Evolutionary conservation across 2,888 invertebrate species (phyloP).

Genomic region (Unio pictorum): DNA sequence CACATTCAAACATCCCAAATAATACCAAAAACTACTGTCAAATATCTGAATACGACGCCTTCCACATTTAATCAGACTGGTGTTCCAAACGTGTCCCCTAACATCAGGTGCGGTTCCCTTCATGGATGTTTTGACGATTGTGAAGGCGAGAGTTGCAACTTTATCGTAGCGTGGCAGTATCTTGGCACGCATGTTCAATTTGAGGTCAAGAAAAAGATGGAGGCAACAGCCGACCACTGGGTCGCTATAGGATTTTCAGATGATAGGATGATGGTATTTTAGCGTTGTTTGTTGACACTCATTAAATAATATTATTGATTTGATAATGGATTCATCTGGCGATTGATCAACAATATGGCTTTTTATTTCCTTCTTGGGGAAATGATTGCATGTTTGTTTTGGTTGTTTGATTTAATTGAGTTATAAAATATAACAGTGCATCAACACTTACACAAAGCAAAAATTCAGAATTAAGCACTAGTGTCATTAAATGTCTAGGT

Average conservation of each 20-base stretch:
- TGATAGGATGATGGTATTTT: constrained; percentile 63
- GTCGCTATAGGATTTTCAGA: constrained; percentile 66
- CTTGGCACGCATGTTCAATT: constrained; percentile 40
- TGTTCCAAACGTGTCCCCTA: constrained; percentile 10
- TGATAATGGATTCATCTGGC: no score
- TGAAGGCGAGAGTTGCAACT: constrained; percentile 50
- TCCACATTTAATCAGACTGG: not conserved
- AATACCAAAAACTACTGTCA: constrained; percentile 32
- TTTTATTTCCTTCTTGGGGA: no score
- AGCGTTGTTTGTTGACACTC: no score
- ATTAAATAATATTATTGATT: no score
- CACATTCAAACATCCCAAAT: constrained; percentile 5
- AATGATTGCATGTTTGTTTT: no score
- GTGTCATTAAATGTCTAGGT: no score
- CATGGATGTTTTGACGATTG: constrained; percentile 67
- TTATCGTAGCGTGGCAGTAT: constrained; percentile 61
- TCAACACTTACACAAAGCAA: no score
- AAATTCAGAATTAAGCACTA: no score
- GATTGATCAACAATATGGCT: no score
- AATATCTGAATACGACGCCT: constrained; percentile 28
- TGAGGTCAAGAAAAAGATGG: constrained; percentile 43
- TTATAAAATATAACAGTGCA: no score
- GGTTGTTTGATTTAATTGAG: no score
- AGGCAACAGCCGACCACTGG: constrained; percentile 41
- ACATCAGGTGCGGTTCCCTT: constrained; percentile 53